phyloP scores from a whole-genome alignment of 1,140 invertebrate genomes.

The Rhagoletis zephyria region DNA sequence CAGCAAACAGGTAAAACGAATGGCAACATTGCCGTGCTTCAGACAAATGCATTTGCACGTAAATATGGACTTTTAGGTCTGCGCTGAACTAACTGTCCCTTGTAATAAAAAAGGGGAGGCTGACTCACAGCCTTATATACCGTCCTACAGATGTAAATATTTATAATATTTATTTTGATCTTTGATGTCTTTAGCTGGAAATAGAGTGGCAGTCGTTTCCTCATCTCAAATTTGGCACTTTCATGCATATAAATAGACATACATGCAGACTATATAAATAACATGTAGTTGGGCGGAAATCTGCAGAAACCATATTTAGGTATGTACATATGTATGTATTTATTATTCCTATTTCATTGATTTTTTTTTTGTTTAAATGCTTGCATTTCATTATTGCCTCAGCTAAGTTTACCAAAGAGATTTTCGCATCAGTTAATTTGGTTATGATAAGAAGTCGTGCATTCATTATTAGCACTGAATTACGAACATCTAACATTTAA shows the following conservation, averaged over 20 bases:
- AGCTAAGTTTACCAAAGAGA: conserved; percentile 7
- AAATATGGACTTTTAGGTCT: neutral
- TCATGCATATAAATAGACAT: neutral
- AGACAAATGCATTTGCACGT: neutral
- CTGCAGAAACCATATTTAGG: too few relatives aligned
- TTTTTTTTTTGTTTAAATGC: neutral
- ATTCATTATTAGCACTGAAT: too few relatives aligned
- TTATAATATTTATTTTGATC: neutral
- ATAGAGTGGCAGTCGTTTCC: neutral
- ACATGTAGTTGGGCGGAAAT: neutral
- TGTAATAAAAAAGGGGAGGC: conserved; percentile 20
- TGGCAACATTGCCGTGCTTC: conserved; percentile 8
- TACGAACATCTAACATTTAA: too few relatives aligned
- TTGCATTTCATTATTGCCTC: neutral
- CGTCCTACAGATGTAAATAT: neutral
- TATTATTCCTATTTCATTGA: neutral
- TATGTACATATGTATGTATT: neutral
- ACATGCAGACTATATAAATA: neutral
- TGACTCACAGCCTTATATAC: neutral
- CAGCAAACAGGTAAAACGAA: conserved; percentile 36
- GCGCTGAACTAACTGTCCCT: too few relatives aligned
- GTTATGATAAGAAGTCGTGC: too few relatives aligned
- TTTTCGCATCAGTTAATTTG: neutral
- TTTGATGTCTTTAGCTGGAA: neutral
- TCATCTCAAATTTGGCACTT: neutral